A percentile compares a stretch with the other conserved stretches of the same genome.
Evolutionary conservation across 2,113 vertebrate genomes (phyloP).

Genomic region (Rhagologus leucostigma): DNA sequence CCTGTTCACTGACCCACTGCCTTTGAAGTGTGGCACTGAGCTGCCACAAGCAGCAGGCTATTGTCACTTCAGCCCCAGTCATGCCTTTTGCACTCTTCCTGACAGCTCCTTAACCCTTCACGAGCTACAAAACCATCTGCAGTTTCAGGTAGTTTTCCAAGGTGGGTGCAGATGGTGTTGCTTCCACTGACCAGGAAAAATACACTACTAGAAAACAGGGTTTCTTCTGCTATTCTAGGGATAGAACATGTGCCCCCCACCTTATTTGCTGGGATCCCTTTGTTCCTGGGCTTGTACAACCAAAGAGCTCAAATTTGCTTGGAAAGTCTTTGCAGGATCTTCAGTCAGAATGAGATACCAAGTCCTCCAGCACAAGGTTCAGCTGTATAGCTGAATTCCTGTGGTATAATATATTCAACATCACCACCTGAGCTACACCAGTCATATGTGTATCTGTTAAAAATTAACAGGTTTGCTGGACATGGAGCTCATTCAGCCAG

Average conservation of each 20-base stretch:
- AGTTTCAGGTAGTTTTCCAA: not conserved
- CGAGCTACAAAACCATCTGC: not conserved
- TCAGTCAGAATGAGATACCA: not conserved
- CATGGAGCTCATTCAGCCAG: not conserved
- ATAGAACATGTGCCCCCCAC: not conserved
- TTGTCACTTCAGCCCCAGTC: slow-evolving; percentile 18
- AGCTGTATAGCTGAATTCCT: not conserved
- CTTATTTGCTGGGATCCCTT: not conserved
- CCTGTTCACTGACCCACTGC: slow-evolving; percentile 22
- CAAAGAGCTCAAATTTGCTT: not conserved
- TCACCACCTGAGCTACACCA: not conserved
- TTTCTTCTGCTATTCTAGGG: not conserved
- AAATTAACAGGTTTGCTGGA: not conserved
- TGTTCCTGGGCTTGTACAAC: not conserved
- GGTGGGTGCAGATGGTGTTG: not conserved
- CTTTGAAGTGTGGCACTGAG: slow-evolving; percentile 48
- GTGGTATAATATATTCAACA: not conserved
- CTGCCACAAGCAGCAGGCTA: not conserved
- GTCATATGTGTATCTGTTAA: not conserved
- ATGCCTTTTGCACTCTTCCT: not conserved
- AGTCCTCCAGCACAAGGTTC: not conserved
- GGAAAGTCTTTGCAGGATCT: not conserved
- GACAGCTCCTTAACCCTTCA: slow-evolving; percentile 19
- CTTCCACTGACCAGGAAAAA: not conserved
- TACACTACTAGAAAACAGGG: too few species aligned